Evolutionary conservation across 2,797 vertebrate species (phyloP), one percentile per base, ranked within the genome.

Genomic region (Ficedula albicollis): DNA sequence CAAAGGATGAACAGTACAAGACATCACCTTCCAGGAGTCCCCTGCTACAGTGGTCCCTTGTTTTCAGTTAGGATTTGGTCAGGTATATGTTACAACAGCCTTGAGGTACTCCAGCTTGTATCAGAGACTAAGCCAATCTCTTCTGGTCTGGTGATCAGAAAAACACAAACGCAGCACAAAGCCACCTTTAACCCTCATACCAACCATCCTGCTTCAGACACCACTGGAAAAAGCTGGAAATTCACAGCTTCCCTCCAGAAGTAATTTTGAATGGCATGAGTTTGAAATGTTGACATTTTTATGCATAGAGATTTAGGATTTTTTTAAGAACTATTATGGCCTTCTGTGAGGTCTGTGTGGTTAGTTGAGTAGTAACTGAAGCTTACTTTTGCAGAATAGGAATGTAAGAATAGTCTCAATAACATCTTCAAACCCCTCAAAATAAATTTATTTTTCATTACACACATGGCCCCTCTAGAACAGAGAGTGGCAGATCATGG

Each of bases 101-200:
- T 43, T 67, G 77, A 90, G 85, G 83, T 94, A 56, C 73, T 79
- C 49, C 41, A 63, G 39, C 51, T 83, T 86, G 38, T 66, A 84
- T 60, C 67, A 79, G 59, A 78, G 52, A 86, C 80, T 86, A 95
- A 96, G 43, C 70, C 52, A 70, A 86, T 84, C 44, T 88, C 41
- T 95, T 94, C 89, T 82, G 86, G 81, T 85, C 93, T 78, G 44
- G 41, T 51, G 63, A 59, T 90, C 69, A 94, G 70, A 80, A 95
- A 87, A 93, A 72, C 58, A 84, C 25, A 86, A 88, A 81, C 0
- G 1, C 63, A 87, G 55, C 70, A 79, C 34, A 80, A 77, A 84
- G 64, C 23, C 52, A 74, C 80, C 74, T 92, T 93, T 88, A 94
- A 81, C 32, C 26, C 55, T 17, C 10, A 77, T 38, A 82, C 39